Percentiles rank a stretch among this genome's conserved stretches.
phyloP scores from a whole-genome alignment of 1,140 invertebrate genomes.

The Drosophila varians region DNA sequence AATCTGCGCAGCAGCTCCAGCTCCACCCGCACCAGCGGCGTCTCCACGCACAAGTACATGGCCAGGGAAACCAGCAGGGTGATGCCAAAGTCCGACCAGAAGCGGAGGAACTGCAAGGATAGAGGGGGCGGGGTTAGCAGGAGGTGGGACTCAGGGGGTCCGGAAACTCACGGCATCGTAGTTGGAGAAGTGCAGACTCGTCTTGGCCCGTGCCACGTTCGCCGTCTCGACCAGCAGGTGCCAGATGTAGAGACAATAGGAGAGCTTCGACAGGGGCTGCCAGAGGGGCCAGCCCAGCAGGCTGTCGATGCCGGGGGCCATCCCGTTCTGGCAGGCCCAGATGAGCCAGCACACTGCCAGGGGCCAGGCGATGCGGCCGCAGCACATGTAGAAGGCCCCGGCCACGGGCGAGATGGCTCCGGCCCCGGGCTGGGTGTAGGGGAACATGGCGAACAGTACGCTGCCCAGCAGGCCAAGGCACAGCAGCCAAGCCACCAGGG shows the following conservation, averaged over 20 bases:
- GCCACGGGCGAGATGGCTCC: constrained; percentile 72
- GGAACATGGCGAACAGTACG: constrained; percentile 72
- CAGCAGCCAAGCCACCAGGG: constrained; percentile 47
- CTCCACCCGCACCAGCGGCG: constrained; percentile 55
- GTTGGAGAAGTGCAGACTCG: constrained; percentile 69
- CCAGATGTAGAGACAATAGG: constrained; percentile 85
- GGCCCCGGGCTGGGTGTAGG: constrained; percentile 66
- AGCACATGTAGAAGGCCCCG: constrained; percentile 87
- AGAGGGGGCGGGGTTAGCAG: neutral
- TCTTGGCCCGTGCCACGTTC: constrained; percentile 54
- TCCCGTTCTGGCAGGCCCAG: constrained; percentile 87
- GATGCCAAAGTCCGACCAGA: constrained; percentile 73
- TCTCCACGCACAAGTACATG: constrained; percentile 64
- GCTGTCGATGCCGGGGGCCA: constrained; percentile 85
- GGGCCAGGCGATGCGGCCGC: constrained; percentile 87
- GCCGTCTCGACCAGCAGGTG: constrained; percentile 81
- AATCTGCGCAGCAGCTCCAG: constrained; percentile 22
- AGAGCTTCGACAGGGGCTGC: constrained; percentile 84
- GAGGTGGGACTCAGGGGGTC: neutral
- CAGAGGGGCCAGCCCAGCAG: constrained; percentile 84
- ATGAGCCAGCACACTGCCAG: constrained; percentile 88
- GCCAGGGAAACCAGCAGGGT: constrained; percentile 53
- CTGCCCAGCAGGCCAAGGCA: constrained; percentile 52
- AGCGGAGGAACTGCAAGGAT: constrained; percentile 45
- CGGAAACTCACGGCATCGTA: constrained; percentile 65